Base-by-base conservation (phyloP, 2,797 vertebrate genomes). In the Cheirogaleus major region DNA sequence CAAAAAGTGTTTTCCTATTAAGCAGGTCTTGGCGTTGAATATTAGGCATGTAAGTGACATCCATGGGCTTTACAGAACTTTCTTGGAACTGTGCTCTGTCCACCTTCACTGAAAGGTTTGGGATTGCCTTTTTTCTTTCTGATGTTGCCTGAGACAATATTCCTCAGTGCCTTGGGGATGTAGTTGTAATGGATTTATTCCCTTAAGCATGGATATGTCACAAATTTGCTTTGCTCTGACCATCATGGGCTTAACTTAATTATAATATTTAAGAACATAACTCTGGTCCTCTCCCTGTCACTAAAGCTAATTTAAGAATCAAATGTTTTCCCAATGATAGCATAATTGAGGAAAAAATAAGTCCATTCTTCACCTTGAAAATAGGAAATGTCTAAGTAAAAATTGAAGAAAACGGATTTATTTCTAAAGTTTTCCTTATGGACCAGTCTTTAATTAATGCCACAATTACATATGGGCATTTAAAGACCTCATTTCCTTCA, bases 371-470 rank as follows among this genome's bases (percentile, higher is more conserved):
- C 30, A 72, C 23, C 9, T 97, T 90, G 59, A 88, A 95, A 86
- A 67, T 50, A 80, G 20, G 45, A 95, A 89, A 83, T 4, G 57
- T 86, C 38, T 72, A 89, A 67, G 22, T 88, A 81, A 95, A 95
- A 92, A n/a, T 85, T 7, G 73, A 95, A 94, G 30, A 84, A 96
- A 95, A 67, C 57, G 14, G 35, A 67, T 86, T 94, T 83, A 57
- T 59, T 89, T 20, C 52, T 83, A 45, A 94, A 59, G 6, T 91
- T 96, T 61, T 86, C 12, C 41, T 89, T 96, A 61, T 80, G 50
- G 15, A 94, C 25, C 4, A 11, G 43, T 72, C 75, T 95, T 93
- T 96, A 96, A 86, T 83, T 92, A 94, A 94, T 35, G 41, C 25
- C 23, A 80, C 20, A 94, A 50, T 95, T 93, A 72, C 10, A 91